Conservation (phyloP, 2,888 invertebrate genomes). For the Rhagium mordax region DNA sequence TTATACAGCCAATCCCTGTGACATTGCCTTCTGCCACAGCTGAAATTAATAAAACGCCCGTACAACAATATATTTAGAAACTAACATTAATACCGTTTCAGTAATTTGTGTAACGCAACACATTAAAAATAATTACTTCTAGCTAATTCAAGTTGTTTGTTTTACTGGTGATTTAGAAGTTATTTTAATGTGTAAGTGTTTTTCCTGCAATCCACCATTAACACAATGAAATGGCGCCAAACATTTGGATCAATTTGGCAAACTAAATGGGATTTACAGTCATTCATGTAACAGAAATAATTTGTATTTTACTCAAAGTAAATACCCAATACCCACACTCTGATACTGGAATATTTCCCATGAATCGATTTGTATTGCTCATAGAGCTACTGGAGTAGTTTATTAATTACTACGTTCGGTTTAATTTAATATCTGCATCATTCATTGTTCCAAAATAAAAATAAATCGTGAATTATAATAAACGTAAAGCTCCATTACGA, state of each 20-base stretch:
- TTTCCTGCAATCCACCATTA: background rate
- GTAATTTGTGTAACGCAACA: background rate
- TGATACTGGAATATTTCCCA: background rate
- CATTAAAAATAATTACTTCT: background rate
- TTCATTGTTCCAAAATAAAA: background rate
- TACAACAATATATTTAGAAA: no score
- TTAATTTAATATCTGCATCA: background rate
- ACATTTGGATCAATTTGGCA: background rate
- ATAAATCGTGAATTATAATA: no score
- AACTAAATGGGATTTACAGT: constrained; percentile 9
- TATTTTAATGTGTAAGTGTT: constrained; percentile 3
- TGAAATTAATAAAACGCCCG: no score
- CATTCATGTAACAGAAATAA: constrained; percentile 2
- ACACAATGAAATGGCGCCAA: background rate
- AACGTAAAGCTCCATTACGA: no score
- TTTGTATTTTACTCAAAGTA: background rate
- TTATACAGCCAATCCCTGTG: no score
- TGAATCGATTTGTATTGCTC: background rate
- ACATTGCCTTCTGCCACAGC: no score
- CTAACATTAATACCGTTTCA: no score
- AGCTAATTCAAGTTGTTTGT: background rate
- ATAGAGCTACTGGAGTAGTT: no score
- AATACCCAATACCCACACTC: background rate
- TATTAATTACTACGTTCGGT: no score
- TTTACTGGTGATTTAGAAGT: constrained; percentile 3